A percentile compares a stretch with the other conserved stretches of the same genome.
phyloP scores from a whole-genome alignment of 2,797 vertebrate genomes.

The Sylvilagus floridanus region DNA sequence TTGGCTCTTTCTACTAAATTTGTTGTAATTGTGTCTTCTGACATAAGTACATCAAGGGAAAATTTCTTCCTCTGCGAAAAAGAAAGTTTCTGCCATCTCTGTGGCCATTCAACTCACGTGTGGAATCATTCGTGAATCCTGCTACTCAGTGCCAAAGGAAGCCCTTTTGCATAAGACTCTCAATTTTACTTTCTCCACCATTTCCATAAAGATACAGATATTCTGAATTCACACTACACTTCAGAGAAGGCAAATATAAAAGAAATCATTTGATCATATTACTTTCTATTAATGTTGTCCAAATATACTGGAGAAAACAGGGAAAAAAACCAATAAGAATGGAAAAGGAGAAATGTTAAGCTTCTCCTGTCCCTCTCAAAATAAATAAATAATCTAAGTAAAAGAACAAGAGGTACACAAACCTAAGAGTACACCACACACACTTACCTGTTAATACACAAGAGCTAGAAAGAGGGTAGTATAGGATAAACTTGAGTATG shows the following conservation, averaged over 20 bases:
- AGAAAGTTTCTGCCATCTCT: not conserved
- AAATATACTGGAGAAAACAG: not conserved
- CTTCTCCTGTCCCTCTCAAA: not conserved
- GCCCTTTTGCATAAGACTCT: conserved; percentile 42
- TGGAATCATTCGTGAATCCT: not conserved
- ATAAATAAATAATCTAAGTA: not conserved
- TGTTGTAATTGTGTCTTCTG: not conserved
- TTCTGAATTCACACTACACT: conserved; percentile 4
- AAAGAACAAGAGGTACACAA: not conserved
- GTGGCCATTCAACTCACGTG: not conserved
- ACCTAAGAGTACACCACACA: not conserved
- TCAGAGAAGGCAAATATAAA: conserved; percentile 34
- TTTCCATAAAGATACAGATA: conserved; percentile 15
- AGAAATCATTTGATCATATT: not conserved
- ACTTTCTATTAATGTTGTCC: not conserved
- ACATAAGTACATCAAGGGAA: not conserved
- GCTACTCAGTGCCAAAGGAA: conserved; percentile 16
- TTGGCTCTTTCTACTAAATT: not conserved
- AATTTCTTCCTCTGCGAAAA: not conserved
- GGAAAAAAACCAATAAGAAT: not conserved
- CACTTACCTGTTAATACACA: not conserved
- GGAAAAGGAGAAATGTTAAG: not conserved
- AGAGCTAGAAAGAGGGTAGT: not conserved
- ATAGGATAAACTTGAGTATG: not conserved
- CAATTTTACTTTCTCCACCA: not conserved